Evolutionary conservation across 2,113 vertebrate species (phyloP).

Genomic region (Microcebus tavaratra): DNA sequence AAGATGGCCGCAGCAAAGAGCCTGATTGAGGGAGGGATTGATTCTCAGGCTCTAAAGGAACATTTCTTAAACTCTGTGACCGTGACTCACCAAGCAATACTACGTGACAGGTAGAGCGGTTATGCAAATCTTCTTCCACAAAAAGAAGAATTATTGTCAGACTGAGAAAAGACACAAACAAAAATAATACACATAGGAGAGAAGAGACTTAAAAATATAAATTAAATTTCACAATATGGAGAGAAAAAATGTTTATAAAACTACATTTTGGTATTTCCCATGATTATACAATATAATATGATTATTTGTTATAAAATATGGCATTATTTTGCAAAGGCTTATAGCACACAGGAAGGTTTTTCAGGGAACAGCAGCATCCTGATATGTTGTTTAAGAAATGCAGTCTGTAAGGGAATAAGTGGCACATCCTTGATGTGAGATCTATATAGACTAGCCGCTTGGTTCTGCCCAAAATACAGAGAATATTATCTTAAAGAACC

Average conservation of each 20-base stretch:
- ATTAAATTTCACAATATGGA: constrained; percentile 39
- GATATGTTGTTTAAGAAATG: neutral
- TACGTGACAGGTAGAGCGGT: neutral
- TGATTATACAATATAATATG: neutral
- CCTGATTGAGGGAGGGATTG: neutral
- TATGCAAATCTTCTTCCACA: constrained; percentile 21
- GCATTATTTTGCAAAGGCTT: neutral
- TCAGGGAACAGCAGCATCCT: neutral
- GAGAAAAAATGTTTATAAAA: constrained; percentile 13
- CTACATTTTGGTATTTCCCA: neutral
- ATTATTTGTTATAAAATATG: constrained; percentile 36
- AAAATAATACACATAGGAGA: neutral
- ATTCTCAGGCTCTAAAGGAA: neutral
- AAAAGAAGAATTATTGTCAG: constrained; percentile 46
- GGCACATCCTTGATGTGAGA: neutral
- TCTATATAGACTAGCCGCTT: neutral
- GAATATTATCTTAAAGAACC: neutral
- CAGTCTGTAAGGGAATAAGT: neutral
- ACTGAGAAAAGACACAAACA: constrained; percentile 50
- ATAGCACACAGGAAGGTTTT: neutral
- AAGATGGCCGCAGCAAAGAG: neutral
- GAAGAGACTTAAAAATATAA: constrained; percentile 10
- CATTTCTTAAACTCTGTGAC: neutral
- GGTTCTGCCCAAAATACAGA: neutral
- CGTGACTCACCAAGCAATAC: neutral